Evolutionary conservation across 2,888 invertebrate species (phyloP).

Genomic region (Scotopteryx bipunctaria): DNA sequence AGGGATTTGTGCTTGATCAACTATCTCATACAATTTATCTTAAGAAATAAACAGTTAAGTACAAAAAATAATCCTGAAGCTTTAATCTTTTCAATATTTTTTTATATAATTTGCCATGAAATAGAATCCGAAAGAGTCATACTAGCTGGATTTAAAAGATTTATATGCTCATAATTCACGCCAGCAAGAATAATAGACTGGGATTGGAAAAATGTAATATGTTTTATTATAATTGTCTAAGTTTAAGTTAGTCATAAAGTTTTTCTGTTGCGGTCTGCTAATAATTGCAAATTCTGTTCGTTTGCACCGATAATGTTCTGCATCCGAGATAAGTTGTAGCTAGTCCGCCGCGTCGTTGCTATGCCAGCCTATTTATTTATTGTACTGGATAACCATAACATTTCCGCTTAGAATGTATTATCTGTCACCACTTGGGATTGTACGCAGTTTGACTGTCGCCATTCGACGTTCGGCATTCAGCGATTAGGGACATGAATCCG

Average conservation of each 20-base stretch:
- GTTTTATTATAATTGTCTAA: background rate
- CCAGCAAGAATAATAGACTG: constrained; percentile 17
- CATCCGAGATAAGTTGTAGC: no score
- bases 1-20: no score
- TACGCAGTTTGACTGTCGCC: constrained; percentile 46
- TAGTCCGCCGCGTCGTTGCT: no score
- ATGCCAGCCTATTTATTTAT: constrained; percentile 15
- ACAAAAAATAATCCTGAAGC: background rate
- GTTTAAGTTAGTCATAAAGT: no score
- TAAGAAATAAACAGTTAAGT: background rate
- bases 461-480: constrained; percentile 59
- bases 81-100: constrained; percentile 1
- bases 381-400: constrained; percentile 16
- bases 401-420: constrained; percentile 15
- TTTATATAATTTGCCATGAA: constrained; percentile 9
- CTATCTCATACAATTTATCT: no score
- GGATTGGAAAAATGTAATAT: constrained; percentile 13
- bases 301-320: no score
- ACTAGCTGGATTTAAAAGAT: constrained; percentile 8
- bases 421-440: constrained; percentile 26
- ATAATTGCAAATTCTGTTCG: background rate
- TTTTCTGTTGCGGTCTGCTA: no score
- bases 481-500: constrained; percentile 70
- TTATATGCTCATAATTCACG: constrained; percentile 20
- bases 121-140: constrained; percentile 11